A percentile compares a stretch with the other conserved stretches of the same genome.
Conservation (phyloP, 2,888 invertebrate species). For the Oligia fasciuncula region DNA sequence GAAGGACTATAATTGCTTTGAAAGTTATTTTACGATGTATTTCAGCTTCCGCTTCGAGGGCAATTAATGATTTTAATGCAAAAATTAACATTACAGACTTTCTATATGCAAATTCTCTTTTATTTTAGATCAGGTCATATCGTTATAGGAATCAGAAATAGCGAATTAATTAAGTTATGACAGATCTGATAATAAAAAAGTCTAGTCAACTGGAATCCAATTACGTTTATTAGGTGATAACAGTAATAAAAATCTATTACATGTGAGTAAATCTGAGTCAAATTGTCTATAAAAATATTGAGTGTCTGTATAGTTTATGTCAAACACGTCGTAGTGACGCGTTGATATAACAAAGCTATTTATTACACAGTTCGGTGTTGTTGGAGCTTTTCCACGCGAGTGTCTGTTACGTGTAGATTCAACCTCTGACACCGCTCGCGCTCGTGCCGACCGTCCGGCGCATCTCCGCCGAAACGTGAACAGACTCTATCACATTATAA, state of each 20-base stretch:
- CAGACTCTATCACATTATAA: conserved; percentile 58
- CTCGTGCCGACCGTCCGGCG: conserved; percentile 54
- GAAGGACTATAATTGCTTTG: conserved; percentile 79
- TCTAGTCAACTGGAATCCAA: conserved; percentile 40
- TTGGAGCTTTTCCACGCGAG: conserved; percentile 23
- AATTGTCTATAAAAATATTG: conserved; percentile 26
- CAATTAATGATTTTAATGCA: conserved; percentile 73
- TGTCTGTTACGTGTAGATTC: conserved; percentile 54
- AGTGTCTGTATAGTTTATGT: conserved; percentile 29
- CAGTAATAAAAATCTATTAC: conserved; percentile 48
- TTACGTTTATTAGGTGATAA: conserved; percentile 40
- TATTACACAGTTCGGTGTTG: conserved; percentile 24
- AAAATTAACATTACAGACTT: conserved; percentile 75
- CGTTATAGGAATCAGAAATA: conserved; percentile 43
- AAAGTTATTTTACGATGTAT: conserved; percentile 80
- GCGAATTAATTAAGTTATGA: conserved; percentile 32
- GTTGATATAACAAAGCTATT: conserved; percentile 45
- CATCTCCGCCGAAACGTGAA: conserved; percentile 39
- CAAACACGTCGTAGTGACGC: conserved; percentile 11
- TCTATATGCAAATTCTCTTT: conserved; percentile 76
- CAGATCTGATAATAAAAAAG: conserved; percentile 29
- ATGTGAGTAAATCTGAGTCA: conserved; percentile 29
- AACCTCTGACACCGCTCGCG: conserved; percentile 70
- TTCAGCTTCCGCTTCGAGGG: conserved; percentile 68
- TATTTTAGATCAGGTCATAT: conserved; percentile 65